Base-by-base conservation (phyloP, 37 sponge, comb jelly and placozoan genomes). In the Hexactinellida sp. region DNA sequence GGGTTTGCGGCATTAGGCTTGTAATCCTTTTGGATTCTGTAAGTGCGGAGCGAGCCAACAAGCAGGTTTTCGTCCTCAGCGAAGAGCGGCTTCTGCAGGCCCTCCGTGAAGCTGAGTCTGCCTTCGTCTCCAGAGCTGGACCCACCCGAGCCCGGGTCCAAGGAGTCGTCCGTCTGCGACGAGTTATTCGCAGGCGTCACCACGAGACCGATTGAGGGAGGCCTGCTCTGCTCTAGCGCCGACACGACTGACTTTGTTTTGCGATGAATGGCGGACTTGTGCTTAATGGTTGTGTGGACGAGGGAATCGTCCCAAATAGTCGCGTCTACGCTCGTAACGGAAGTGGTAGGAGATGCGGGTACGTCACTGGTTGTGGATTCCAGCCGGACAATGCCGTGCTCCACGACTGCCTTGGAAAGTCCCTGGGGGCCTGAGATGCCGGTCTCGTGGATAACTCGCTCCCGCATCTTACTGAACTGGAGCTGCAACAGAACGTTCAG, bases 71-170 rank as follows among this genome's bases (percentile, higher is more conserved):
- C 76, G 5, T 41, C 47, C 13, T 63, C 76, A 5, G 76, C 21
- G 76, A 63, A 63, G 76, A 63, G 76, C 25, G 76, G 76, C 13
- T 63, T 63, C 76, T 63, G 76, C 34, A 63, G 76, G 25, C 76
- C 76, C 34, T 28, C 28, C 3, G 32, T 23, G 30, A 63, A 25
- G 13, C 76, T 63, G 76, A 63, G 25, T 63, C 30, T 63, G 13
- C 76, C 30, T 63, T 63, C 76, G 13, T 63, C 76, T 28, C 30
- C 76, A 25, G 76, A 63, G 76, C 76, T 63, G 13, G 76, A 63
- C 5, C 21, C 76, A 32, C 13, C 76, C 34, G 76, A 63, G 3
- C 3, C 25, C 3, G 3, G 5, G 3, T 28, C 76, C 3, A n/a
- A n/a, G 21, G 21, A 21, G 3, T 7, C 3, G 3, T 63, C 30